Evolutionary conservation across 2,113 vertebrate species (phyloP), one percentile per base, ranked within the genome.

Genomic region (Embiotoca jacksoni): DNA sequence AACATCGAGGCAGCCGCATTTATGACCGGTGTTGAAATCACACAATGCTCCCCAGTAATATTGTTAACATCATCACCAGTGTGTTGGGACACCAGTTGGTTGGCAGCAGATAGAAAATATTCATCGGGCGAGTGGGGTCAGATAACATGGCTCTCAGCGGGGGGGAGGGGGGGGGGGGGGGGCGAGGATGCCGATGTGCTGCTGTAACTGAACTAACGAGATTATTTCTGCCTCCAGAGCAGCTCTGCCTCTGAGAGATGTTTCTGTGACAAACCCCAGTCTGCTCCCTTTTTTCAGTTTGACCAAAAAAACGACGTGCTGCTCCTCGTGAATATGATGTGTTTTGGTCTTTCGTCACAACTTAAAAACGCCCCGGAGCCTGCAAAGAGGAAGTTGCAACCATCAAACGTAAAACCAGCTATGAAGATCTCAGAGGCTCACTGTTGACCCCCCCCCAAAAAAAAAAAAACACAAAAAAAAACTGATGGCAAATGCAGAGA

Each of bases 181-280:
- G 15, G 49, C 41, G 2, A 5, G 32, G 23, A 46, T 55, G 37
- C 50, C 32, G 35, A 14, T 64, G 11, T 35, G 14, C 14, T 53
- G 49, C 23, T 68, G 39, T 57, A 3, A 69, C 72, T 30, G 39
- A 65, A 67, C 55, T 66, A 65, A 74, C 58, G 32, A 62, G 50
- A 75, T 58, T 44, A 62, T 70, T 74, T 64, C 49, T 80, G 63
- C 59, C 72, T 55, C 65, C 52, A 61, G 59, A 75, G 64, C 64
- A 71, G 69, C 64, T 81, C 83, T 78, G 79, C 59, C 52, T 74
- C 79, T 55, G 59, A 74, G 50, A 73, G 64, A 67, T 70, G 61
- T 83, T 80, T 71, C 32, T 60, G 30, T 49, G 71, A 47, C 41
- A 69, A 81, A 66, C 41, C 46, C 6, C 60, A 67, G 41, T 52